Conservation (phyloP, 2,113 vertebrate genomes). For the Larimichthys polyactis region DNA sequence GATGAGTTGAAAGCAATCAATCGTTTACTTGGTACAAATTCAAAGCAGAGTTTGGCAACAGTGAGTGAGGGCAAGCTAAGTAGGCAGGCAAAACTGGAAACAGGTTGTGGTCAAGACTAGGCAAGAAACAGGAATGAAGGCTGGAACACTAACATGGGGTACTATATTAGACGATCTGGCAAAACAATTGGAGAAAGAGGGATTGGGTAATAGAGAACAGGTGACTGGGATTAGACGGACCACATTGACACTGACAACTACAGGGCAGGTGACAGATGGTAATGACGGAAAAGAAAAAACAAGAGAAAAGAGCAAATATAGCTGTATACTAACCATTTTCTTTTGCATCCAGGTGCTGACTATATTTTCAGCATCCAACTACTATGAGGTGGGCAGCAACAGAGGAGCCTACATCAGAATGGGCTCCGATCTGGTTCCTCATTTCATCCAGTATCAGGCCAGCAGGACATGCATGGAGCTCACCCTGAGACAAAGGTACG, state of each 20-base stretch:
- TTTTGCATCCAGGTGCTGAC: conserved; percentile 89
- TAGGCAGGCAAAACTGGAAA: no score
- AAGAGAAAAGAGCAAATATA: no score
- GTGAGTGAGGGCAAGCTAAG: neutral
- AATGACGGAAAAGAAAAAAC: no score
- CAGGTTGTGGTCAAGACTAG: no score
- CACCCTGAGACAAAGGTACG: conserved; percentile 92
- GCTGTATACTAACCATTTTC: neutral
- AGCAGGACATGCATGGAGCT: conserved; percentile 86
- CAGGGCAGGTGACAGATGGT: neutral
- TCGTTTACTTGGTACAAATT: neutral
- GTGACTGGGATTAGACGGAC: neutral
- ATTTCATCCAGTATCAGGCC: conserved; percentile 92
- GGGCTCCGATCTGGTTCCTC: conserved; percentile 89
- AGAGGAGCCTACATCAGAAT: conserved; percentile 93
- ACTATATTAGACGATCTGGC: neutral
- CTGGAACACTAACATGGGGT: neutral
- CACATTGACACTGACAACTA: neutral
- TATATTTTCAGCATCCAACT: conserved; percentile 98
- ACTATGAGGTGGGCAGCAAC: conserved; percentile 95
- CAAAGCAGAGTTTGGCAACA: neutral
- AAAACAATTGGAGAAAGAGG: neutral
- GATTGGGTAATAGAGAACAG: neutral
- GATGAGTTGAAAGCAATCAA: neutral
- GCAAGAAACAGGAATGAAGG: neutral